phyloP scores from a whole-genome alignment of 2,888 invertebrate genomes.

The Drosophila pseudotakahashii region DNA sequence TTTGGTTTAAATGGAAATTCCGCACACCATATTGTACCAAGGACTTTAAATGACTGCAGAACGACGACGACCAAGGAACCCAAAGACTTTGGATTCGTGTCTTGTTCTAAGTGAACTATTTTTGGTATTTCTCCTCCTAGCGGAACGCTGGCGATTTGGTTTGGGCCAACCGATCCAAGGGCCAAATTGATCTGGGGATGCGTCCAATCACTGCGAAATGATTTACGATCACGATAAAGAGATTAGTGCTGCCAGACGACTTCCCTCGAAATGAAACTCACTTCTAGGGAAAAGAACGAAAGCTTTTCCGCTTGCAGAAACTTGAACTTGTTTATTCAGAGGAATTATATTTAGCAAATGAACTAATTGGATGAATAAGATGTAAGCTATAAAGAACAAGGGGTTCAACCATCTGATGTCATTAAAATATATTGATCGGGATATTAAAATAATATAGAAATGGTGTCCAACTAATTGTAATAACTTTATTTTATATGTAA shows the following conservation, averaged over 20 bases:
- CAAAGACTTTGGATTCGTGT: slow-evolving; percentile 41
- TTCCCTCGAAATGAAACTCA: slow-evolving; percentile 5
- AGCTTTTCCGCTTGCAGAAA: too few relatives aligned
- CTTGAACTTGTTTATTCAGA: too few relatives aligned
- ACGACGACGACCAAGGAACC: slow-evolving; percentile 29
- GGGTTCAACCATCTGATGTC: too few relatives aligned
- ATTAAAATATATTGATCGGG: too few relatives aligned
- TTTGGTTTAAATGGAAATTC: slow-evolving; percentile 83
- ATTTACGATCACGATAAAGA: slow-evolving; percentile 54
- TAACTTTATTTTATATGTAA: neutral
- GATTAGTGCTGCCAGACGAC: slow-evolving; percentile 27
- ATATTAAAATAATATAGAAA: neutral
- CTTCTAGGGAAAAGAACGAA: too few relatives aligned
- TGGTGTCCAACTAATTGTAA: neutral
- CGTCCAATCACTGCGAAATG: slow-evolving; percentile 40
- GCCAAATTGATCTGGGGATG: slow-evolving; percentile 31
- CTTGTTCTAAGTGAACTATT: slow-evolving; percentile 58
- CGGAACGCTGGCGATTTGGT: slow-evolving; percentile 33
- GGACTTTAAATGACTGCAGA: slow-evolving; percentile 71
- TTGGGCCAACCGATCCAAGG: slow-evolving; percentile 20
- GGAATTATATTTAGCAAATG: too few relatives aligned
- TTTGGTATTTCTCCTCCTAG: slow-evolving; percentile 55
- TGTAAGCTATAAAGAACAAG: neutral
- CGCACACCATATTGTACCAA: slow-evolving; percentile 79
- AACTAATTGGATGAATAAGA: neutral